Evolutionary conservation across 2,888 invertebrate species (phyloP), one percentile per base, ranked within the genome.

Genomic region (Muschampia plurimacula): DNA sequence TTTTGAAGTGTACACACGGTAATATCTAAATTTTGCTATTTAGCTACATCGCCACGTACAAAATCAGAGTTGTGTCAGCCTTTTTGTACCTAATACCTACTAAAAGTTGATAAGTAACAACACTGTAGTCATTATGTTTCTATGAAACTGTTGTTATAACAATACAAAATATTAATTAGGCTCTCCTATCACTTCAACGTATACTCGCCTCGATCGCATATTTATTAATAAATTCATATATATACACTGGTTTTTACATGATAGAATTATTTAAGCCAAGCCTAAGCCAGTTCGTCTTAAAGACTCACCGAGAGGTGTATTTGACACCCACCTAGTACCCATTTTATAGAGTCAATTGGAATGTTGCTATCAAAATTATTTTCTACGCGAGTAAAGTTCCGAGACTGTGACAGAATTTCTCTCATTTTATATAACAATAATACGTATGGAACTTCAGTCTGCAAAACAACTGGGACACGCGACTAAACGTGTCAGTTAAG

Each of bases 111-210:
- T 90, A 88, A 89, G 85, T 90, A 91, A 90, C 88, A 93, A 92
- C 89, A 90, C 89, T 82, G 82, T 86, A 85, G 83, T 87, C 83
- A 85, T 88, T 85, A 85, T 86, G 94, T 92, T 94, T 94, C 94
- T 93, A 93, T 93, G 94, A 94, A 94, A 93, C 93, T 89, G 84
- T 84, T 78, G 83, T 84, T 77, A 86, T 89, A 89, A 90, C 89
- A 89, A 89, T 91, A 89, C 86, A 89, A 89, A 89, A 88, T 88
- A 88, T 87, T 86, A 86, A 84, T 90, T 92, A 93, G 92, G 93
- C 91, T 90, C 86, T 87, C 88, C 90, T 93, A 92, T 93, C 93
- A 92, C 92, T 89, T 89, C 88, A 86, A 90, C 93, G 93, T 94
- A 93, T 94, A 94, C 94, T 86, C 65, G 41, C 88, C 94, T 86